Base-by-base conservation (phyloP, 2,113 vertebrate genomes). In the Rhabdomys dilectus region DNA sequence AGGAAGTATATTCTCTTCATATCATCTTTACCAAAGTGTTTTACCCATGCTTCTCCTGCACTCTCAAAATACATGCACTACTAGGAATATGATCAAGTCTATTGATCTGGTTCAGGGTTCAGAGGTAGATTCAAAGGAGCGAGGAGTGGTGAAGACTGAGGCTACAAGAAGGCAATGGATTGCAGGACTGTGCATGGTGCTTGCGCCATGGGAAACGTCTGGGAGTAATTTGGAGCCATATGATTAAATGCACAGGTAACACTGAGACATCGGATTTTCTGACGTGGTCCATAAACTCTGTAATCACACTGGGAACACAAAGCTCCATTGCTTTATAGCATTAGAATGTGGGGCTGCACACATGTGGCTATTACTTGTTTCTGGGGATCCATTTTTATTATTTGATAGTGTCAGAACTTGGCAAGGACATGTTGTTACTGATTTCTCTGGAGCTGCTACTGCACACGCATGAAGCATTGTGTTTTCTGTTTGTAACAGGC, bases 11-110 rank as follows among this genome's bases (percentile, higher is more conserved):
- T n/a, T 26, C 7, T 64, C 53, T 48, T 42, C 0, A 17, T 3
- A 11, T 5, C 62, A 36, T 6, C 16, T 10, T 53, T 34, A 2
- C 12, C 10, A 13, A 36, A 70, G 31, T 29, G 64, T 53, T 45
- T 48, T 31, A 11, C 13, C 0, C 7, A 15, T 36, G 19, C 1
- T 1, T 10, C 2, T 2, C 4, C 26, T 45, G 29, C 2, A 36
- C 66, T 34, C 13, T 36, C 36, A 48, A 91, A 62, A 36, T 22
- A 7, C 31, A 19, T 16, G 9, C 15, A 29, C 10, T n/a, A 1
- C 42, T 36, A 24, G 2, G n/a, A 29, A 39, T 16, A 9, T 42
- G 58, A 15, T 58, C 0, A 64, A 15, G 19, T 76, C 21, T 0
- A 4, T 13, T 51, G 53, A 39, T 13, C n/a, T 29, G 17, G 21